phyloP scores from a whole-genome alignment of 2,113 vertebrate species.

The Tilapia sparmanii region DNA sequence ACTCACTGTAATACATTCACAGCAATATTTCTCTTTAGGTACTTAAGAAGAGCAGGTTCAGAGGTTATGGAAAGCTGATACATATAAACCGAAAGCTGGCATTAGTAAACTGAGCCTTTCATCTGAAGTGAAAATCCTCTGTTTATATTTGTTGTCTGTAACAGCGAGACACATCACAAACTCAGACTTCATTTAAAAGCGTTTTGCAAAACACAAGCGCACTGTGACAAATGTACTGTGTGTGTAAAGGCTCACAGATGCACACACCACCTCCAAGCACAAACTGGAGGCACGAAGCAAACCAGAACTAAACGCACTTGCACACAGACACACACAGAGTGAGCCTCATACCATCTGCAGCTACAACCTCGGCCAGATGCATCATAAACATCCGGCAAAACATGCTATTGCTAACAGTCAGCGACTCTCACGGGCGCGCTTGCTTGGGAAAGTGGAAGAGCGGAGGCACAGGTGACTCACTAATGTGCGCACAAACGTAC shows the following conservation, averaged over 20 bases:
- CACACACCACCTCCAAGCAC: not conserved
- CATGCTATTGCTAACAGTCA: not conserved
- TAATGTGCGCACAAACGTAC: not conserved
- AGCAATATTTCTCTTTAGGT: not conserved
- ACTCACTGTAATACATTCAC: not conserved
- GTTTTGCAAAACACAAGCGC: not conserved
- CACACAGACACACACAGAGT: not conserved
- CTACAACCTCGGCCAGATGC: slow-evolving; percentile 8
- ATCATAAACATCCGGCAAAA: slow-evolving; percentile 18
- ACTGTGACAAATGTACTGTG: not conserved
- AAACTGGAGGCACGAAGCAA: not conserved
- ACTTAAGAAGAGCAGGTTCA: not conserved
- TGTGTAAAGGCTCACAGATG: not conserved
- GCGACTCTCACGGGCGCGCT: not conserved
- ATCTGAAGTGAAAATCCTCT: not conserved
- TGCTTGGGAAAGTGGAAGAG: not conserved
- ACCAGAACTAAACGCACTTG: not conserved
- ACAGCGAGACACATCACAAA: not conserved
- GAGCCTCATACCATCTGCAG: slow-evolving; percentile 11
- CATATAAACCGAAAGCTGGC: not conserved
- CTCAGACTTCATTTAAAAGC: not conserved
- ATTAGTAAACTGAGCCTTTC: not conserved
- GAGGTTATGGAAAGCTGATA: not conserved
- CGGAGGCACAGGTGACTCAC: slow-evolving; percentile 12
- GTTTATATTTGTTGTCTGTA: not conserved